Evolutionary conservation across 2,797 vertebrate species (phyloP).

Genomic region (Taenioides sp.): DNA sequence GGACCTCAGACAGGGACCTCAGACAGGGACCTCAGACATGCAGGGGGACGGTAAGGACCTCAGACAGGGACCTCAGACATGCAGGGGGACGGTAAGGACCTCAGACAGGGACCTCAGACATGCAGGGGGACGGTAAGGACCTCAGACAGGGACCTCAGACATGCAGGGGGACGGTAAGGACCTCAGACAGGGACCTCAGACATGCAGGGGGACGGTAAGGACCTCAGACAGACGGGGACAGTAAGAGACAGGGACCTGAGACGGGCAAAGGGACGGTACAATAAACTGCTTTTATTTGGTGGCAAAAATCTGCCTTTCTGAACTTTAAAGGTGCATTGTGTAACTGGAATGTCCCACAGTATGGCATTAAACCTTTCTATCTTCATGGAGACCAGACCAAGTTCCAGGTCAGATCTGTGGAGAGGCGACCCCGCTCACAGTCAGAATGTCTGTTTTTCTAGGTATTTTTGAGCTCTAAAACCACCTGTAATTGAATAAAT

Average conservation of each 20-base stretch:
- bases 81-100: not conserved
- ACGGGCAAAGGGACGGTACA: not conserved
- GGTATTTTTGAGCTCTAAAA: too few species aligned
- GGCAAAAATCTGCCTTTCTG: too few species aligned
- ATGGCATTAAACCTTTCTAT: too few species aligned
- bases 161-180: not conserved
- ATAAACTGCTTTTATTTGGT: not conserved
- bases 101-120: conserved; percentile 68
- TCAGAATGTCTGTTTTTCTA: too few species aligned
- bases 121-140: conserved; percentile 99
- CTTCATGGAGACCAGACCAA: too few species aligned
- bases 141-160: conserved; percentile 75
- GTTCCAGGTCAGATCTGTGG: too few species aligned
- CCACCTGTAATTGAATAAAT: too few species aligned
- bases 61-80: not conserved
- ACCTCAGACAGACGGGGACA: not conserved
- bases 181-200: not conserved
- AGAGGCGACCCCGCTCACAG: too few species aligned
- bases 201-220: not conserved
- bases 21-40: not conserved
- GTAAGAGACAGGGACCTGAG: not conserved
- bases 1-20: conserved; percentile 28
- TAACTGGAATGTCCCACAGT: too few species aligned
- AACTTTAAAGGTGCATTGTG: too few species aligned
- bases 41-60: not conserved